Evolutionary conservation across 2,113 vertebrate genomes (phyloP).

Genomic region (Platysternon megacephalum): DNA sequence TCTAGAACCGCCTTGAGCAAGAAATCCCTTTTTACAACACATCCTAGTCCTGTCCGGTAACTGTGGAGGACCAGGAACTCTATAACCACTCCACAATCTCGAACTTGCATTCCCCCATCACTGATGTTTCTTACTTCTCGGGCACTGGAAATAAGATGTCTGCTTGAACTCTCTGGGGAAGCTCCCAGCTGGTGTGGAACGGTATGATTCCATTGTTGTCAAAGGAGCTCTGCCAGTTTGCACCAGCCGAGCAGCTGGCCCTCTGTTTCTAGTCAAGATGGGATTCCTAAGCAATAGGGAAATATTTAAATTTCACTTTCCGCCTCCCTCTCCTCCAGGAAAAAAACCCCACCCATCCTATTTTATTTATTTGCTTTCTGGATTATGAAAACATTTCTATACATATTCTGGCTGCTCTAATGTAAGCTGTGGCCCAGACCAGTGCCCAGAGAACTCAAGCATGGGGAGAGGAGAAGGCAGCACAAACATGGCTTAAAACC

Average conservation of each 20-base stretch:
- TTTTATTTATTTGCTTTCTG: conserved; percentile 41
- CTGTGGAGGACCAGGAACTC: neutral
- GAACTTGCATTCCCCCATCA: fast-evolving
- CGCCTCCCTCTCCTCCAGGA: conserved; percentile 23
- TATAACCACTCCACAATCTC: neutral
- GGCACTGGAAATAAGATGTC: neutral
- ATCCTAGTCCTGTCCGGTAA: neutral
- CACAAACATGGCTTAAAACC: neutral
- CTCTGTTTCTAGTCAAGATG: conserved; percentile 31
- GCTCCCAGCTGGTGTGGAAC: neutral
- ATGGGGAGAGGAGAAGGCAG: neutral
- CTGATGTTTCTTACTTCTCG: fast-evolving
- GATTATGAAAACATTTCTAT: conserved; percentile 50
- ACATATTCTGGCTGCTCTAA: conserved; percentile 46
- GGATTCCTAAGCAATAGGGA: conserved; percentile 51
- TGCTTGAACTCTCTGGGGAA: neutral
- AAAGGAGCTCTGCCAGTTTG: conserved; percentile 37
- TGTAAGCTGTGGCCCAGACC: conserved; percentile 30
- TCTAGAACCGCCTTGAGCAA: neutral
- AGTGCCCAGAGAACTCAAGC: neutral
- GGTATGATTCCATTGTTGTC: conserved; percentile 42
- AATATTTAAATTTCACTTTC: neutral
- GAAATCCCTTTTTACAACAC: neutral
- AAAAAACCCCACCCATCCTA: conserved; percentile 31
- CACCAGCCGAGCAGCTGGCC: neutral